Base-by-base conservation (phyloP, 1,140 invertebrate genomes). In the Lordiphosa clarofinis region DNA sequence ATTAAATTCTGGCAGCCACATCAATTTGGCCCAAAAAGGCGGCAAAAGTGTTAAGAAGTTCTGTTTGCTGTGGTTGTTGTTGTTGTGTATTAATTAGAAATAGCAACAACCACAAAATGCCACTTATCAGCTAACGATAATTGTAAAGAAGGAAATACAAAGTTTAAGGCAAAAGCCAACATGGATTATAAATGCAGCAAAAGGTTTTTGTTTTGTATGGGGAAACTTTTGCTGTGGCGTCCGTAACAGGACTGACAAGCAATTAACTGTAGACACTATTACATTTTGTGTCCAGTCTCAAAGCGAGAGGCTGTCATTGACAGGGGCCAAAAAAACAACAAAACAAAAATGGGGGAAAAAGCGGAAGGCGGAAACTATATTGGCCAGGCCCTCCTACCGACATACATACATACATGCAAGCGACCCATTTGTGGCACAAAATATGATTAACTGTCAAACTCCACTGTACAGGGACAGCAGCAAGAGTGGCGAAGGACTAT, bases 11-110 rank as follows among this genome's bases (percentile, higher is more conserved):
- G 56, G 48, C 48, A 58, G 48, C 38, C 56, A 28, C 57, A 60
- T 59, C 56, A 43, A 59, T 44, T 38, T 7, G 39, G 10, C 38
- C 40, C 40, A 13, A 46, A 52, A 19, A 4, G 43, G 64, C 64
- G 64, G 64, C 63, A 68, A 67, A 46, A 48, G 31, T 68, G 63
- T 13, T 68, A 68, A 68, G 64, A 68, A 68, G 21, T 68, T 67
- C 24, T 31, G 12, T 21, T 46, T 19, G 38, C 11, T 44, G 42
- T 31, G 4, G 21, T 12, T 44, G 42, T 24, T 44, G 7, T 12
- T 13, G 59, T 64, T 56, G 64, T 52, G 67, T 67, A 67, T 67
- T 67, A 67, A 67, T 67, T 67, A 67, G 55, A 63, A 52, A 56
- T 10, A 46, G 42, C 57, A 60, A 13, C 8, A 13, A 39, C 33